Base-by-base conservation (phyloP, 1,140 invertebrate species). In the Teleogryllus occipitalis region DNA sequence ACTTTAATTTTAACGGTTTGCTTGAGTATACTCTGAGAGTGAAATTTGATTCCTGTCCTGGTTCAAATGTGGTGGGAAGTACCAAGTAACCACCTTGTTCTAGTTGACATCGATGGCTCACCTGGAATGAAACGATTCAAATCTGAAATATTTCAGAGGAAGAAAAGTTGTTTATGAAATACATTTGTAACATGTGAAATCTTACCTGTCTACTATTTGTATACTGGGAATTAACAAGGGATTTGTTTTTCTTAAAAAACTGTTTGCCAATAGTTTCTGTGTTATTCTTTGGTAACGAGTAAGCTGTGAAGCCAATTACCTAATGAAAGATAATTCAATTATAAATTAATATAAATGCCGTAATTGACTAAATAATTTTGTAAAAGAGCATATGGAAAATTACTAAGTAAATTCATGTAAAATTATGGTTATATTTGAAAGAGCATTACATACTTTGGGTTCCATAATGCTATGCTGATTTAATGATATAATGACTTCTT, bases 401-500 rank as follows among this genome's bases (percentile, higher is more conserved):
- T 21, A 8, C 74, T 3, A 46, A 8, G 10, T 12, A 47, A 4
- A 39, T 15, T 39, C 48, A 15, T 49, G 8, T 80, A 7, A 49
- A 77, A 12, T 10, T 47, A 12, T 46, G 0, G 8, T 8, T 27
- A 15, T 3, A 15, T 76, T 27, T 39, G 0, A 54, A 49, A 48
- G n/a, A 77, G 76, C 18, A 80, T n/a, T 72, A 48, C 21, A 12
- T 84, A 90, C 91, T 88, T 97, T 96, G 8, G 95, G 95, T 84
- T 97, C 95, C 88, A 96, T 93, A 75, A 96, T 94, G 48, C 93
- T 95, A 84, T 97, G 95, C 83, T 97, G 96, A 86, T 96, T 95
- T 8, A 97, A 86, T 0, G 95, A 96, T 49, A 97, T 92, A 14
- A 97, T 91, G 1, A 96, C 91, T 83, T 96, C 94, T 84, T 96